Conservation (phyloP, 1,140 invertebrate genomes). For the Drosophila chauvacae region DNA sequence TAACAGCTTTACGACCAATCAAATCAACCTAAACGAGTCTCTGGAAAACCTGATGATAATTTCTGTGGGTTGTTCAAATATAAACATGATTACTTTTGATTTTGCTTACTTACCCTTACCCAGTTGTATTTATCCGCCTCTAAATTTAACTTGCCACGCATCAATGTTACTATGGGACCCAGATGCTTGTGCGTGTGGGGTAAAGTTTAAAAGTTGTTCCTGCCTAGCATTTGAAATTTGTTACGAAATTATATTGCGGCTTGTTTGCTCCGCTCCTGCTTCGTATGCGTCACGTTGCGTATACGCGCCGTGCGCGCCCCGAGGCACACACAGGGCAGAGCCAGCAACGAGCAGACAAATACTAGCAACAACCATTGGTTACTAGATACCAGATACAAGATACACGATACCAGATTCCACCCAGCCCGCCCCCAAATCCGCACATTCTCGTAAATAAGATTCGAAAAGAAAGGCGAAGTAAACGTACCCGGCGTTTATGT, state of each 20-base stretch:
- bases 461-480: conserved; percentile 54
- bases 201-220: conserved; percentile 78
- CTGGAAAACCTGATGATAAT: conserved; percentile 53
- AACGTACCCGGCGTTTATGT: conserved; percentile 50
- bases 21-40: conserved; percentile 41
- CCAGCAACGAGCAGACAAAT: conserved; percentile 17
- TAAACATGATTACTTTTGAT: conserved; percentile 77
- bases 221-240: conserved; percentile 79
- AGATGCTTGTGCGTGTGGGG: conserved; percentile 27
- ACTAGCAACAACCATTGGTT: conserved; percentile 36
- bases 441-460: conserved; percentile 78
- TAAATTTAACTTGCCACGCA: conserved; percentile 71
- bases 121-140: conserved; percentile 53
- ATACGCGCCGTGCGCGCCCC: conserved; percentile 55
- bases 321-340: conserved; percentile 20
- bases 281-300: conserved; percentile 75
- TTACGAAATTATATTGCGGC: conserved; percentile 67
- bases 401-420: background rate
- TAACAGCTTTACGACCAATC: conserved; percentile 36
- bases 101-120: conserved; percentile 57
- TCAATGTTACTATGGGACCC: conserved; percentile 52
- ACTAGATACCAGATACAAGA: conserved; percentile 21
- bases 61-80: conserved; percentile 64
- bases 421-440: conserved; percentile 51
- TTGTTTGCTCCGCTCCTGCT: conserved; percentile 53